Conservation (phyloP, 1,140 invertebrate genomes). For the Aphaenogaster floridana region DNA sequence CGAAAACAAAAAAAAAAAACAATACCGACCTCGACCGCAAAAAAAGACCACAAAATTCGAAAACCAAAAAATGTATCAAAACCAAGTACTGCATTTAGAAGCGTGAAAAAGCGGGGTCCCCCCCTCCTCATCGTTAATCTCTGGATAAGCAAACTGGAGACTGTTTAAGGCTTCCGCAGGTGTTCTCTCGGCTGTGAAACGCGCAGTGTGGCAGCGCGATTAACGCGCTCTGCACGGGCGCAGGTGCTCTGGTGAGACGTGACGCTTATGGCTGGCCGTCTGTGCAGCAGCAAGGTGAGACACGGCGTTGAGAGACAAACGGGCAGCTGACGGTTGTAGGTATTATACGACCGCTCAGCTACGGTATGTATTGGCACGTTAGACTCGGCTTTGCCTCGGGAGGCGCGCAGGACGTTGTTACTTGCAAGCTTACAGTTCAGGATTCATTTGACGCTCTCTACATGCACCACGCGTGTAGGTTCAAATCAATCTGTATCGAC, state of each 20-base stretch:
- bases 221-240: slow-evolving; percentile 78
- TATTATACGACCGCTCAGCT: slow-evolving; percentile 79
- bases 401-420: slow-evolving; percentile 6
- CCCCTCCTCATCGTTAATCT: slow-evolving; percentile 70
- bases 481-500: not conserved
- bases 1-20: slow-evolving; percentile 19
- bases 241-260: slow-evolving; percentile 73
- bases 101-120: slow-evolving; percentile 45
- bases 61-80: slow-evolving; percentile 37
- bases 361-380: slow-evolving; percentile 84
- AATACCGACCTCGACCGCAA: slow-evolving; percentile 40
- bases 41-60: slow-evolving; percentile 34
- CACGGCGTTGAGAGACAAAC: slow-evolving; percentile 85
- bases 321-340: slow-evolving; percentile 80
- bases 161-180: slow-evolving; percentile 87
- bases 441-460: not conserved
- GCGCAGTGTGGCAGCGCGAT: slow-evolving; percentile 77
- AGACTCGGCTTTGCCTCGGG: slow-evolving; percentile 61
- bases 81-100: slow-evolving; percentile 56
- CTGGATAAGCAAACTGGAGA: slow-evolving; percentile 85
- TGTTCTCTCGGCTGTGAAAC: slow-evolving; percentile 78
- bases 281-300: slow-evolving; percentile 85
- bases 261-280: slow-evolving; percentile 78
- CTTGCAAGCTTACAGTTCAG: slow-evolving; percentile 5
- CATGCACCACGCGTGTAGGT: not conserved